These are phyloP conservation scores for Alosa sapidissima DNA, from an alignment of 2,797 vertebrate genomes.

Conservation along the genomic window DNA sequence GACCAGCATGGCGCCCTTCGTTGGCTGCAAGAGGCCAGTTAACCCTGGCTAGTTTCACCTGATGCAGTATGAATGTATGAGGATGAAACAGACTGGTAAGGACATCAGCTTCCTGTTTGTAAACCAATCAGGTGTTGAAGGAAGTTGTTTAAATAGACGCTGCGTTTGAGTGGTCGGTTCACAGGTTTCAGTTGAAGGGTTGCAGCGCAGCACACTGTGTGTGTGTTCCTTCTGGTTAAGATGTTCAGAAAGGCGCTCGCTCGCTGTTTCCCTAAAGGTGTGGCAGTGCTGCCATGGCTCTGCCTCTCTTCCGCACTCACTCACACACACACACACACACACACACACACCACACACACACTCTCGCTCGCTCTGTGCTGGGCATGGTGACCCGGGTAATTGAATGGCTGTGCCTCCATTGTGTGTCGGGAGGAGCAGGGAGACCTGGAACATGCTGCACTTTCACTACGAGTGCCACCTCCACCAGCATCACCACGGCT, in stretches of 20 bases:
- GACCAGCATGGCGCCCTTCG: neutral
- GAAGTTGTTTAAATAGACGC: neutral
- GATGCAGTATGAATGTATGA: neutral
- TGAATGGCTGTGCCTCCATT: neutral
- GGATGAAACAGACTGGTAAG: neutral
- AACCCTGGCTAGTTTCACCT: neutral
- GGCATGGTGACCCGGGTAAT: conserved; percentile 32
- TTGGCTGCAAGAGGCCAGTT: neutral
- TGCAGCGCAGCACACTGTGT: neutral
- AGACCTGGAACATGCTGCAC: conserved; percentile 12
- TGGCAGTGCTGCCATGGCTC: neutral
- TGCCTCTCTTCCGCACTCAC: neutral
- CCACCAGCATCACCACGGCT: neutral
- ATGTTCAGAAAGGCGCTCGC: neutral
- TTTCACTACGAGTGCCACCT: neutral
- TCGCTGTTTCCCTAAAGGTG: neutral
- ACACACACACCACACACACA: conserved; percentile 26
- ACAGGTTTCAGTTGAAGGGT: neutral
- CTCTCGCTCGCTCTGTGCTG: neutral
- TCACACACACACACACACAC: neutral
- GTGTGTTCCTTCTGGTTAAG: neutral
- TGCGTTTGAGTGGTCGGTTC: neutral
- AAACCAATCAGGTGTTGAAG: neutral
- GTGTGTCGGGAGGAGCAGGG: conserved; percentile 18
- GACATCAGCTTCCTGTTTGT: neutral